Evolutionary conservation across 2,888 invertebrate species (phyloP), one percentile per base, ranked within the genome.

Genomic region (Hirtodrosophila alboralis): DNA sequence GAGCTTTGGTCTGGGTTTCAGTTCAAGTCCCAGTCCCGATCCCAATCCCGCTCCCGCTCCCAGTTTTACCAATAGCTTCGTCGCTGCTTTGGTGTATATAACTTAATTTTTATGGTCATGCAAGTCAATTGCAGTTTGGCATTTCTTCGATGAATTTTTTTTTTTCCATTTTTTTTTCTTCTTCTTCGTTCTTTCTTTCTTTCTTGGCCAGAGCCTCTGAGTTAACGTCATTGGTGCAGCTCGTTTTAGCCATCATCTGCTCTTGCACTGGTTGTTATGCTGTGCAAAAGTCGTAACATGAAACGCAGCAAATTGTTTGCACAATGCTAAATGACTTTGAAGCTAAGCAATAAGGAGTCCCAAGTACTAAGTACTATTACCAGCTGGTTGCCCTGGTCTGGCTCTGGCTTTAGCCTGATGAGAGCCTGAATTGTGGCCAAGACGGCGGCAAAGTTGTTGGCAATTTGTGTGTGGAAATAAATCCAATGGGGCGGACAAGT

Each of bases 81-180:
- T 36, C 36, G 41, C 49, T 40, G 58, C 47, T 57, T 75, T 70
- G 84, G 79, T 75, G 84, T 79, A 85, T 85, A 81, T 85, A 87
- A 84, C 85, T 86, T 86, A 87, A 86, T 86, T 86, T 86, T 80
- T 86, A 86, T 86, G 87, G 87, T 78, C 87, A 86, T 86, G 86
- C 86, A 84, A 80, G 86, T 81, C 81, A 81, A 81, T 81, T 81
- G 81, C 86, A 81, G 81, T 86, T 81, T 81, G 85, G 86, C 84
- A 80, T 85, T 83, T 80, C 85, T 80, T 80, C 84, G 81, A 73
- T 78, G 79, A 56, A 77, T 75, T 69, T 78, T 23, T 23, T 21
- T 21, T 21, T 21, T 21, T 51, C 41, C 49, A 51, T 10, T 41
- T 13, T 16, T 23, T 16, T 16, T 33, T 5, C n/a, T n/a, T n/a